These are phyloP conservation scores for Setophaga petechia DNA, from an alignment of 2,113 vertebrate genomes.

Conservation along the genomic window DNA sequence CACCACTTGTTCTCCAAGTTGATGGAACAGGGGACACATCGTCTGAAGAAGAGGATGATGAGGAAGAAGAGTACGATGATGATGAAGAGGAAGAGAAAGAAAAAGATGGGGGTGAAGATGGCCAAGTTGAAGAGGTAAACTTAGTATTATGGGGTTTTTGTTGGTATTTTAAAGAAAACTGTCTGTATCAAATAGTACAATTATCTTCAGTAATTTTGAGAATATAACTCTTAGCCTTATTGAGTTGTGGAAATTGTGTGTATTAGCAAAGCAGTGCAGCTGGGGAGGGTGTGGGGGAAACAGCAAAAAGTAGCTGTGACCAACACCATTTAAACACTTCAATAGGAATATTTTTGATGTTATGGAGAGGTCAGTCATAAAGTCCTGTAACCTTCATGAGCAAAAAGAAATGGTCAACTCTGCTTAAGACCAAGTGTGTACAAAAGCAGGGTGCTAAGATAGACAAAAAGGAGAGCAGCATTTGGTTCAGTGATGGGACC, in stretches of 20 bases:
- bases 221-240: background rate
- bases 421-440: background rate
- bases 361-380: background rate
- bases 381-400: background rate
- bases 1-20: constrained; percentile 93
- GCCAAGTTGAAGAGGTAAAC: constrained; percentile 95
- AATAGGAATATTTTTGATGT: background rate
- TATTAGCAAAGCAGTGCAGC: background rate
- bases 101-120: constrained; percentile 94
- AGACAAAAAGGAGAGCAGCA: background rate
- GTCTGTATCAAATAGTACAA: background rate
- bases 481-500: background rate
- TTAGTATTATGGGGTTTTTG: background rate
- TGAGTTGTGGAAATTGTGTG: background rate
- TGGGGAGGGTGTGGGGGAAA: fast-evolving
- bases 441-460: background rate
- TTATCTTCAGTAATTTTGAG: background rate
- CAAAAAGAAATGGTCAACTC: background rate
- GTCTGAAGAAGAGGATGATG: constrained; percentile 96
- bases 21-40: constrained; percentile 95
- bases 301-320: background rate
- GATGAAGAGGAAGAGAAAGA: constrained; percentile 98
- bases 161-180: background rate
- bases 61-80: constrained; percentile 95
- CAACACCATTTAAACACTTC: background rate